These are phyloP conservation scores for Caenorhabditis plicata DNA, from an alignment of 2,888 invertebrate species.

Conservation along the genomic window DNA sequence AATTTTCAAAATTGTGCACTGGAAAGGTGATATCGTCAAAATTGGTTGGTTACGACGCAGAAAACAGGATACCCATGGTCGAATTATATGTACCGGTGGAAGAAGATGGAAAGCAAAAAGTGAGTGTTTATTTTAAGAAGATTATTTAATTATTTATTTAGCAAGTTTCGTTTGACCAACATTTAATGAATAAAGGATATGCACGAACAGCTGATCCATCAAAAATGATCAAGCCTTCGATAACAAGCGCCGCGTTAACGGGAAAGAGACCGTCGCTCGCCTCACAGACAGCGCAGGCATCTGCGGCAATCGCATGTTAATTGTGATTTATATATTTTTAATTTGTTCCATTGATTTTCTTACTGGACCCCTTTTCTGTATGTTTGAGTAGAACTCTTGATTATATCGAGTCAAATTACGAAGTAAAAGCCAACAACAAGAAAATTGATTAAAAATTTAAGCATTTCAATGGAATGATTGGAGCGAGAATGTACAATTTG, in stretches of 20 bases:
- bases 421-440: too few relatives aligned
- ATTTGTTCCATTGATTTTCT: too few relatives aligned
- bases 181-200: conserved; percentile 51
- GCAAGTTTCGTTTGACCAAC: conserved; percentile 52
- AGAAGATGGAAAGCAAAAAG: conserved; percentile 18
- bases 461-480: too few relatives aligned
- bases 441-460: too few relatives aligned
- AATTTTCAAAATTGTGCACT: conserved; percentile 48
- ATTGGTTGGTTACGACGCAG: conserved; percentile 54
- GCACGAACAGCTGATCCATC: conserved; percentile 63
- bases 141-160: conserved; percentile 30
- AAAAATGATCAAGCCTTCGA: conserved; percentile 29
- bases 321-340: too few relatives aligned
- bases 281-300: conserved; percentile 24
- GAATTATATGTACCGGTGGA: conserved; percentile 45
- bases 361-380: too few relatives aligned
- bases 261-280: conserved; percentile 25
- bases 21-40: conserved; percentile 56
- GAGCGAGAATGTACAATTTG: too few relatives aligned
- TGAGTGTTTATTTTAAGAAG: background rate
- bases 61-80: conserved; percentile 60
- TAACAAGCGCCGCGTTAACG: background rate
- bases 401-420: too few relatives aligned
- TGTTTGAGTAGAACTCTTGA: too few relatives aligned
- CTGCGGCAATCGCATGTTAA: too few relatives aligned